Evolutionary conservation across 2,888 invertebrate genomes (phyloP), one percentile per base, ranked within the genome.

Genomic region (Mythimna impura): DNA sequence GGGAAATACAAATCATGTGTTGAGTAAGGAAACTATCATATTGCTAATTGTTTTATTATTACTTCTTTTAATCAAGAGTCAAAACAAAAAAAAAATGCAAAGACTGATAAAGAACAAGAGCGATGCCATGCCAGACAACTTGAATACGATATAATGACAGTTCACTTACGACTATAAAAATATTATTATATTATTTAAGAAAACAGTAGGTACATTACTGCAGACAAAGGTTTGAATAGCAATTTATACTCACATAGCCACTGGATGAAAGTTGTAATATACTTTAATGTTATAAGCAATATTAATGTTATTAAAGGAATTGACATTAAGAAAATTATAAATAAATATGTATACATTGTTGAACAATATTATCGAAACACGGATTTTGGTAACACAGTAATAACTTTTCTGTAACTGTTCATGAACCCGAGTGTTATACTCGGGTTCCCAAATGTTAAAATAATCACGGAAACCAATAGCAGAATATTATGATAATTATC

Each of bases 1-100:
- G 86, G 80, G 54, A 73, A 74, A 52, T 65, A 66, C 52, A 30
- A 61, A 50, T 47, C 36, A 12, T 20, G 34, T 40, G 14, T 22
- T 9, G 14, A 73, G 30, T 30, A 22, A 12, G 25, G 20, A 30
- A 74, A 17, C 10, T 34, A 17, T 22, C 3, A n/a, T n/a, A n/a
- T 47, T 20, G 2, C 0, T 6, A 20, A 8, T 22, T 0, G 30
- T 50, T 66, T 47, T 3, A 40, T 0, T 14, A 10, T 20, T 30
- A 7, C 2, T 57, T 9, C 36, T n/a, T 14, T 5, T 14, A 4
- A 1, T n/a, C 17, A 2, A 67, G 22, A 17, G 30, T 50, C 9
- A 30, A 14, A 20, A 54, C 12, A 78, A 34, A 36, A 20, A 43
- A 78, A 34, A 36, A 36, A 17, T 10, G 22, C 25, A 47, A 43